Base-by-base conservation (phyloP, 2,797 vertebrate species). In the Toxotes lorentzi region DNA sequence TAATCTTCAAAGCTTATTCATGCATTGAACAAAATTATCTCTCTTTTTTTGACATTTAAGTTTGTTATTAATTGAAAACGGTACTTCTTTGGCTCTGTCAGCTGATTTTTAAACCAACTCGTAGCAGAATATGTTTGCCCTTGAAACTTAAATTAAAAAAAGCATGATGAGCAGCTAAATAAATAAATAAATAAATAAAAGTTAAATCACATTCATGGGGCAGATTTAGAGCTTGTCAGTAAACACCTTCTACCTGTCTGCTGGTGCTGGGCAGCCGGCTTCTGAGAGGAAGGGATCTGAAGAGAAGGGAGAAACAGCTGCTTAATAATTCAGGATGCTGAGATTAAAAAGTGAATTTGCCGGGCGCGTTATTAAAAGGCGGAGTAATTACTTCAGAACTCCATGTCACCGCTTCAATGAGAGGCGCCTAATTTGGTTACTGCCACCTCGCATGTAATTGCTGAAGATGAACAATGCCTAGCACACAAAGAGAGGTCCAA, bases 301-400 rank as follows among this genome's bases (percentile, higher is more conserved):
- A 24, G 70, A 77, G 85, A 83, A 81, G 23, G 17, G 73, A 51
- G 82, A 93, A 93, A 84, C 86, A 92, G 88, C 90, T 92, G 92
- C 88, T 96, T 92, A 95, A 96, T 96, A 94, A 96, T 96, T 96
- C 93, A 96, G 84, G 79, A 94, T 60, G 78, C 73, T 60, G 86
- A 95, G 93, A 95, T 96, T 95, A 95, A 95, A 95, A 94, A 91
- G 90, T 67, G 86, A 84, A 90, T 93, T 93, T 88, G 79, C 88
- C 43, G 70, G 82, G 70, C 16, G 61, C 50, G 86, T 95, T 96
- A 95, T 95, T 95, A 95, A 94, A 94, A 94, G 92, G 61, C 72
- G n/a, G 84, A 78, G 92, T 94, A 94, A 95, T 95, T 95, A 94
- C 91, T 94, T 94, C 89, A 93, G 89, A 94, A 89, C 83, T 86